phyloP scores from a whole-genome alignment of 2,113 vertebrate species.

The Talpa occidentalis region DNA sequence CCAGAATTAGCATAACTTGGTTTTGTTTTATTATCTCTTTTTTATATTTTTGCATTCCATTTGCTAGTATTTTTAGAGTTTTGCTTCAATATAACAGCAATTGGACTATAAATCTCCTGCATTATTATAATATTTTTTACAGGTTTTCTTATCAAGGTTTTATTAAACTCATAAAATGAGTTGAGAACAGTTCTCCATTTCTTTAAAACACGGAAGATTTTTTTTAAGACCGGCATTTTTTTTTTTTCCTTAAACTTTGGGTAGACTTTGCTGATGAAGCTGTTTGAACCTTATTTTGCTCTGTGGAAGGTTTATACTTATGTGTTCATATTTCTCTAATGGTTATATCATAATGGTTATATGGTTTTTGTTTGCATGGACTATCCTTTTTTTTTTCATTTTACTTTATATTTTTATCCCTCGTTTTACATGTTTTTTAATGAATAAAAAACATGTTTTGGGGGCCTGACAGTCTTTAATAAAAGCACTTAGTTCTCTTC shows the following conservation, averaged over 20 bases:
- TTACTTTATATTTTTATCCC: background rate
- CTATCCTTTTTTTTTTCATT: background rate
- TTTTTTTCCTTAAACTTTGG: background rate
- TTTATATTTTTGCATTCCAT: background rate
- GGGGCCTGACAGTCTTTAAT: background rate
- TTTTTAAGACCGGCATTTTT: background rate
- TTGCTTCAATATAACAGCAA: background rate
- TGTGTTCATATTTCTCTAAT: background rate
- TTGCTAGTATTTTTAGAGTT: slow-evolving; percentile 34
- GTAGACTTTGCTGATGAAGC: background rate
- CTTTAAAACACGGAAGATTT: background rate
- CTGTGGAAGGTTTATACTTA: background rate
- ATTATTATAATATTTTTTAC: background rate
- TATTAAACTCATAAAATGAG: background rate
- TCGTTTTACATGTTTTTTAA: background rate
- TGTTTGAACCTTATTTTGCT: background rate
- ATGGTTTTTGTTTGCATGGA: background rate
- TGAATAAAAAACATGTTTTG: background rate
- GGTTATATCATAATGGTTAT: background rate
- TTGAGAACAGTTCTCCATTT: background rate
- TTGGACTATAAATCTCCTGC: background rate
- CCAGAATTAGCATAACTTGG: background rate
- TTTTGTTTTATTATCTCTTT: slow-evolving; percentile 25
- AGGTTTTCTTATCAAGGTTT: background rate
- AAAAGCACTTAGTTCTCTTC: background rate